phyloP scores from a whole-genome alignment of 2,113 vertebrate species.

The Xenopus laevis region DNA sequence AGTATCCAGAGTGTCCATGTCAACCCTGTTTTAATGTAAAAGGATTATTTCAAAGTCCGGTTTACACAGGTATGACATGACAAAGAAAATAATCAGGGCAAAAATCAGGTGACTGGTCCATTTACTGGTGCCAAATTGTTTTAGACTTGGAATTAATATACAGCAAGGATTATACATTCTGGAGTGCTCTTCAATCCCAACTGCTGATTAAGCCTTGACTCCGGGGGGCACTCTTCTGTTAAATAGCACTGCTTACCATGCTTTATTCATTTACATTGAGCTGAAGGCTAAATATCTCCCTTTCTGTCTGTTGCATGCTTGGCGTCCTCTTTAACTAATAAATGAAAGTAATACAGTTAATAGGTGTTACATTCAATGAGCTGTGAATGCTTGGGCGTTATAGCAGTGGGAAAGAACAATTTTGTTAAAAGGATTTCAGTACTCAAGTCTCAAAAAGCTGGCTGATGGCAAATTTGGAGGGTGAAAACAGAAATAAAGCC shows the following conservation, averaged over 20 bases:
- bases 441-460: conserved; percentile 40
- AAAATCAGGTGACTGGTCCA: too few relatives aligned
- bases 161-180: conserved; percentile 39
- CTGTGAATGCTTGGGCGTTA: conserved; percentile 55
- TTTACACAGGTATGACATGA: too few relatives aligned
- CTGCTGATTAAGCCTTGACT: conserved; percentile 54
- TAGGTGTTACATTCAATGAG: conserved; percentile 59
- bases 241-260: conserved; percentile 50
- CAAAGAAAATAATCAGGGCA: too few relatives aligned
- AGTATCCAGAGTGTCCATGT: too few relatives aligned
- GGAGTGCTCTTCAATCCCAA: conserved; percentile 42
- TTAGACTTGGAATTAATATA: not conserved
- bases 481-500: not conserved
- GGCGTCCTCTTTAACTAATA: conserved; percentile 30
- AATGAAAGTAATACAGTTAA: conserved; percentile 49
- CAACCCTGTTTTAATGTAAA: too few relatives aligned
- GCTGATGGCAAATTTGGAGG: conserved; percentile 13
- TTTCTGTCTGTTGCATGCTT: conserved; percentile 61
- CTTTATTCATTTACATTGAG: conserved; percentile 58
- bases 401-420: conserved; percentile 51
- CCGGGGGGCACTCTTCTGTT: conserved; percentile 52
- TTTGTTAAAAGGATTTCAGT: conserved; percentile 45
- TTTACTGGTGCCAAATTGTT: too few relatives aligned
- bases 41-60: too few relatives aligned
- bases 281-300: conserved; percentile 57